These are phyloP conservation scores for Calephelis perditalis DNA, from an alignment of 2,888 invertebrate species.

Conservation along the genomic window DNA sequence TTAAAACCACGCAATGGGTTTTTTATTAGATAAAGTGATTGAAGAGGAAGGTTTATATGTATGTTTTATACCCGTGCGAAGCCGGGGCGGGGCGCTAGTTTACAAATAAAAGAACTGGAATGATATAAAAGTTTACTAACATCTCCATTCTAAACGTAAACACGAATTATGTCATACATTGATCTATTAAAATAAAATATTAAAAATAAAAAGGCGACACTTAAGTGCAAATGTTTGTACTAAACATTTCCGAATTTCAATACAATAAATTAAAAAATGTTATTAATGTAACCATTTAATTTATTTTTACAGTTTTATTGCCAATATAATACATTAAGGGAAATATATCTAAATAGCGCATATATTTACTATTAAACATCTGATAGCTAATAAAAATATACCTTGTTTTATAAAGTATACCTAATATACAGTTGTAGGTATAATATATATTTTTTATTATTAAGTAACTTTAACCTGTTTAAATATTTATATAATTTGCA, in stretches of 20 bases:
- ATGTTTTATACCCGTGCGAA: no score
- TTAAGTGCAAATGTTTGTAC: constrained; percentile 9
- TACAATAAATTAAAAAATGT: background rate
- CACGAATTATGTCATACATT: constrained; percentile 2
- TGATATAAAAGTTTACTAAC: constrained; percentile 11
- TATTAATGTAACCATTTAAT: background rate
- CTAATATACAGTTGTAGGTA: constrained; percentile 16
- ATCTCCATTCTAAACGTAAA: constrained; percentile 5
- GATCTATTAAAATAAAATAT: constrained; percentile 5
- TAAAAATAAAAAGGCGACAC: constrained; percentile 4
- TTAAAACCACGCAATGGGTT: no score
- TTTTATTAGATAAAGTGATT: no score
- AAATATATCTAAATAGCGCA: constrained; percentile 8
- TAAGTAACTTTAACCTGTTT: constrained; percentile 17
- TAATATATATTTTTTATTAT: constrained; percentile 14
- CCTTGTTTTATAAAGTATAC: constrained; percentile 22
- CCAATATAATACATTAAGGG: constrained; percentile 10
- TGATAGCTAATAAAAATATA: constrained; percentile 29
- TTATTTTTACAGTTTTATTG: constrained; percentile 10
- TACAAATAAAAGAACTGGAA: background rate
- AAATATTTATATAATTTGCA: constrained; percentile 20
- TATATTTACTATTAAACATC: constrained; percentile 21
- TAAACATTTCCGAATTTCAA: constrained; percentile 6
- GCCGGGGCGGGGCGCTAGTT: no score
- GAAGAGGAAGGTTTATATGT: no score